Conservation (phyloP, 2,797 vertebrate species). For the Halcyon smyrnensis region DNA sequence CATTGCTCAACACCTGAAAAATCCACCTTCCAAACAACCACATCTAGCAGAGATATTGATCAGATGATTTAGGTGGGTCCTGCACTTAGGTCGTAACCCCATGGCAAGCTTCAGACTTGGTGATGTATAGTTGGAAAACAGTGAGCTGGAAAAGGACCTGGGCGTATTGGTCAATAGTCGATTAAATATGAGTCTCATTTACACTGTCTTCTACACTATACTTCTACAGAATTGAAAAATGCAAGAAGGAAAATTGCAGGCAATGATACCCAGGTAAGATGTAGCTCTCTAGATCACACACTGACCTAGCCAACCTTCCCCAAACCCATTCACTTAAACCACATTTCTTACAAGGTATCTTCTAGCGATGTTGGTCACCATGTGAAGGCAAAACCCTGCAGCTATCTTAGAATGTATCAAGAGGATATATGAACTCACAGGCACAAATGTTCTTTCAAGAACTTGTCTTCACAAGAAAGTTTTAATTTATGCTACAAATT, state of each 20-base stretch:
- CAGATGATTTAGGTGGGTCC: background rate
- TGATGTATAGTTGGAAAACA: too few relatives aligned
- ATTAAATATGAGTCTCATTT: background rate
- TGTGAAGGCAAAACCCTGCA: background rate
- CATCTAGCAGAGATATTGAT: background rate
- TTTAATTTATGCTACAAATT: background rate
- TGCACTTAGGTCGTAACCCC: too few relatives aligned
- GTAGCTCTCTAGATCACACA: background rate
- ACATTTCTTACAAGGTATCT: background rate
- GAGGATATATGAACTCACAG: background rate
- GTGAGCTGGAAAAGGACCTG: too few relatives aligned
- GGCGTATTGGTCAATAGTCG: too few relatives aligned
- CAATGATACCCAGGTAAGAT: background rate
- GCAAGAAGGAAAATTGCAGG: background rate
- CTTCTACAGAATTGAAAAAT: background rate
- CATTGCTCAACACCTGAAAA: background rate
- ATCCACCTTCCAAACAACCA: background rate
- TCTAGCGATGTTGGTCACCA: fast-evolving
- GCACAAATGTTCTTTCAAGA: background rate
- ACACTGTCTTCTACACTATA: background rate
- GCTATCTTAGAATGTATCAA: background rate
- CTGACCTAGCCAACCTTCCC: background rate
- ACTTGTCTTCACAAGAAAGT: background rate
- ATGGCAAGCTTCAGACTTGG: too few relatives aligned
- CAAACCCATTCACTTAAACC: background rate